These are phyloP conservation scores for Cichladusa arquata DNA, from an alignment of 2,113 vertebrate species.

Conservation along the genomic window DNA sequence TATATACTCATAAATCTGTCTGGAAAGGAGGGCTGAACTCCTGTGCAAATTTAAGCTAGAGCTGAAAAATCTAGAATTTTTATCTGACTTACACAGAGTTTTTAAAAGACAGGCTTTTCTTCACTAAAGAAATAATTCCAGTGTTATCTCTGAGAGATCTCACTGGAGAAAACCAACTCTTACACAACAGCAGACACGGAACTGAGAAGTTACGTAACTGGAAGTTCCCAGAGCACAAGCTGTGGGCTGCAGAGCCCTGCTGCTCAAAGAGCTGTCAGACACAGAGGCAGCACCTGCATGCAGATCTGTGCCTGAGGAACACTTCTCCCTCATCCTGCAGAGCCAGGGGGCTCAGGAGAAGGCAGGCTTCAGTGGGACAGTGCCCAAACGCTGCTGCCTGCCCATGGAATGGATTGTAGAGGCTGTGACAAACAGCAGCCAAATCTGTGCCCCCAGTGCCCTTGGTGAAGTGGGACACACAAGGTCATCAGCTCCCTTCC, in stretches of 20 bases:
- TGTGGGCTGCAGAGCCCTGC: background rate
- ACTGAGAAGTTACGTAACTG: background rate
- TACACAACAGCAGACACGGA: background rate
- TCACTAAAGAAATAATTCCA: background rate
- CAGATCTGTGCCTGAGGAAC: background rate
- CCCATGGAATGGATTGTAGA: background rate
- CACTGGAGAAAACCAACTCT: background rate
- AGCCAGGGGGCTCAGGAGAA: background rate
- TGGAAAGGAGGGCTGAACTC: background rate
- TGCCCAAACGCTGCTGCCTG: background rate
- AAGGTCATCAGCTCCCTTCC: background rate
- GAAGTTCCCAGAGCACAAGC: background rate
- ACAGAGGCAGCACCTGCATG: background rate
- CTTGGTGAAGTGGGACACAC: background rate
- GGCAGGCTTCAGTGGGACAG: background rate
- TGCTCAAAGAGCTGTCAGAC: background rate
- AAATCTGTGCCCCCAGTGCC: background rate
- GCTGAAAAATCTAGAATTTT: background rate
- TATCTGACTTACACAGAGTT: background rate
- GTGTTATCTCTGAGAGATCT: background rate
- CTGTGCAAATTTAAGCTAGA: background rate
- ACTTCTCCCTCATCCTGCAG: background rate
- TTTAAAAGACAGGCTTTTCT: background rate
- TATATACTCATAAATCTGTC: background rate
- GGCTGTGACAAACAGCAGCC: background rate